Evolutionary conservation across 2,888 invertebrate genomes (phyloP).

Genomic region (Tethea ocularis): DNA sequence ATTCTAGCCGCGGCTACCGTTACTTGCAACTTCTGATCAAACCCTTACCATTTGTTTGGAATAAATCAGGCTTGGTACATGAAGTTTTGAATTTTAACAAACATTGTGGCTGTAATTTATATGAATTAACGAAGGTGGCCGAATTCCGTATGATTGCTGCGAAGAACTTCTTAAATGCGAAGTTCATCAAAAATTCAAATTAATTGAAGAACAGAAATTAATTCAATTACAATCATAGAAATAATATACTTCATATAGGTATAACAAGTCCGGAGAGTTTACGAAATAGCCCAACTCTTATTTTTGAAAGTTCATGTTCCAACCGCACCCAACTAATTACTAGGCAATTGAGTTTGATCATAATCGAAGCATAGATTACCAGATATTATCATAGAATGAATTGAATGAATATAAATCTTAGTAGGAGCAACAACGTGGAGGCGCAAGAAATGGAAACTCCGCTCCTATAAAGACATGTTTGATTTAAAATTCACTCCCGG

Average conservation of each 20-base stretch:
- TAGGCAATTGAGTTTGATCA: not conserved
- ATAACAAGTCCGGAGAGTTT: too few relatives aligned
- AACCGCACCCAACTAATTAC: constrained; percentile 1
- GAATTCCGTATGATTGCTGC: too few relatives aligned
- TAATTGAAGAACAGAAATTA: too few relatives aligned
- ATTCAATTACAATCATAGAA: too few relatives aligned
- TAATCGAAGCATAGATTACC: not conserved
- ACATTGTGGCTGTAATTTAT: too few relatives aligned
- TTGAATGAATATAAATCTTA: constrained; percentile 22
- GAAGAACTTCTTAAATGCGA: too few relatives aligned
- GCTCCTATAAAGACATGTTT: constrained; percentile 74
- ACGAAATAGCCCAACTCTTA: not conserved
- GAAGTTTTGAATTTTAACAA: not conserved
- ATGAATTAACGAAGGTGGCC: too few relatives aligned
- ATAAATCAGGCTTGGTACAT: constrained; percentile 10
- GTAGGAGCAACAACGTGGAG: constrained; percentile 48
- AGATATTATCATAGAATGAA: not conserved
- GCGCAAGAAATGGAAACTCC: constrained; percentile 62
- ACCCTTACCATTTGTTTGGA: constrained; percentile 44
- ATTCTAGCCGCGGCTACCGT: constrained; percentile 75
- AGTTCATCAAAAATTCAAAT: too few relatives aligned
- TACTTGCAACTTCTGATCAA: constrained; percentile 49
- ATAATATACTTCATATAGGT: not conserved
- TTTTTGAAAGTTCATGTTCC: not conserved
- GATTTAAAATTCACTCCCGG: constrained; percentile 74